phyloP scores from a whole-genome alignment of 1,140 invertebrate genomes.

The Drosophila lacertosa region DNA sequence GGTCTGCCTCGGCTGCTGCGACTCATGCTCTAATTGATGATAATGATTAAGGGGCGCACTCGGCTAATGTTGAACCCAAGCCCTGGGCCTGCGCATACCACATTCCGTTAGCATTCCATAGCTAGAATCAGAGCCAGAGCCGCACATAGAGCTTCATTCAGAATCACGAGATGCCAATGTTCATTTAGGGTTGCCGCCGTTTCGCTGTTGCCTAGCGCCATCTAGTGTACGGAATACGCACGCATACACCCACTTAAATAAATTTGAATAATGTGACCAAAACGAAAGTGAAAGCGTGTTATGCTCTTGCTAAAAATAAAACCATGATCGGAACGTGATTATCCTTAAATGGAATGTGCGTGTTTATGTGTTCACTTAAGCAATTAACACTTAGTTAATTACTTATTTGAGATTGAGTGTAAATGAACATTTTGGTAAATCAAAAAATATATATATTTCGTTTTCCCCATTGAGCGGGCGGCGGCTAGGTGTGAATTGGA shows the following conservation, averaged over 20 bases:
- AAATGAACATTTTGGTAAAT: neutral
- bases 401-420: neutral
- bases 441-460: neutral
- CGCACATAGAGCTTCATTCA: conserved; percentile 31
- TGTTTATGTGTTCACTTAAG: too few relatives aligned
- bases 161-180: conserved; percentile 48
- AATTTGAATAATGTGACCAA: neutral
- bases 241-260: neutral
- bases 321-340: too few relatives aligned
- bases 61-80: conserved; percentile 3
- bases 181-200: conserved; percentile 49
- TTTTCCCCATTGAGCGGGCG: neutral
- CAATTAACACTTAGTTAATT: too few relatives aligned
- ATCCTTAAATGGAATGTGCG: too few relatives aligned
- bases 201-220: conserved; percentile 26
- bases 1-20: conserved; percentile 28
- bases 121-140: conserved; percentile 5
- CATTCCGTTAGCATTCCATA: conserved; percentile 9
- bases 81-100: conserved; percentile 36
- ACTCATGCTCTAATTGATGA: conserved; percentile 38
- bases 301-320: too few relatives aligned
- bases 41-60: neutral
- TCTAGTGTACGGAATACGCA: neutral
- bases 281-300: conserved; percentile 39
- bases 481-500: neutral